Conservation (phyloP, 2,113 vertebrate species). For the Upupa epops region DNA sequence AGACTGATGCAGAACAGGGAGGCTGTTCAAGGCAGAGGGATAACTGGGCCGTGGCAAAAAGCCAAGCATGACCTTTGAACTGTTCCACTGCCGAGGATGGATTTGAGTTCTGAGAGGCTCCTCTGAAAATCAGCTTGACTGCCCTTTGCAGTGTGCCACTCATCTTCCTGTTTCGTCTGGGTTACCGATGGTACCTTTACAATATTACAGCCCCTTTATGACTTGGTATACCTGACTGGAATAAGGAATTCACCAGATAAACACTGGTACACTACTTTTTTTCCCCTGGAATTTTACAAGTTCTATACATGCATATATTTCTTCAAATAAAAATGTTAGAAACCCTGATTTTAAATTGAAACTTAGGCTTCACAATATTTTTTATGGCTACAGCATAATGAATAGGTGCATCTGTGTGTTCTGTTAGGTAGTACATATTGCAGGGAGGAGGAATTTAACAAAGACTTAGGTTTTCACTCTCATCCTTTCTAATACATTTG, state of each 20-base stretch:
- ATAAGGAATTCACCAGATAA: not conserved
- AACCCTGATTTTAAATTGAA: not conserved
- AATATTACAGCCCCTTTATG: not conserved
- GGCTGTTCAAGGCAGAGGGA: not conserved
- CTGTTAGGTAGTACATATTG: not conserved
- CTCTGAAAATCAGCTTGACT: not conserved
- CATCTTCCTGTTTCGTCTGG: not conserved
- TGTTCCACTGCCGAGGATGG: not conserved
- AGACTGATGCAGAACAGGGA: not conserved
- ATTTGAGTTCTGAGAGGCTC: not conserved
- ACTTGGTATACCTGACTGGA: not conserved
- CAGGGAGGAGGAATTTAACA: not conserved
- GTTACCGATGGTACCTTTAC: not conserved
- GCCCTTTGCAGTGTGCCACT: not conserved
- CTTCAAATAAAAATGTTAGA: conserved; percentile 8
- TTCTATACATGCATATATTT: conserved; percentile 6
- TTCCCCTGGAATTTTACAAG: not conserved
- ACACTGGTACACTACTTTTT: not conserved
- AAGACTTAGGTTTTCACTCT: not conserved
- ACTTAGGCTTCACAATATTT: not conserved
- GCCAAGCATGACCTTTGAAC: not conserved
- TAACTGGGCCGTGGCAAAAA: not conserved
- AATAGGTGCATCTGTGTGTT: not conserved
- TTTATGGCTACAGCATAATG: not conserved
- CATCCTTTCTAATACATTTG: not conserved